phyloP scores from a whole-genome alignment of 2,797 vertebrate species.

The Sebastes diaconus region DNA sequence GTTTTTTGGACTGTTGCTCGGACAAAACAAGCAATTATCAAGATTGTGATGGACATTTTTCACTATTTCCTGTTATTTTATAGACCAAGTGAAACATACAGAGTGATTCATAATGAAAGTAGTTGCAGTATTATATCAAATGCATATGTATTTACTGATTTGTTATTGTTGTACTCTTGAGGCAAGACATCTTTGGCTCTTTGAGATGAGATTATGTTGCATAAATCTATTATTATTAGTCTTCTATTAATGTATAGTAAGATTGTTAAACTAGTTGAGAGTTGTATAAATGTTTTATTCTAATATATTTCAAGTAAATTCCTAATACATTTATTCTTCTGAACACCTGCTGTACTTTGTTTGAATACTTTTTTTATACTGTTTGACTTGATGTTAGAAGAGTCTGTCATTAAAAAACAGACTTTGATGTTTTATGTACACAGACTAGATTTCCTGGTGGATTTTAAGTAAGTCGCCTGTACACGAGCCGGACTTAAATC shows the following conservation, averaged over 20 bases:
- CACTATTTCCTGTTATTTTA: background rate
- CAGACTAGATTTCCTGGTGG: background rate
- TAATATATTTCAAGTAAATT: constrained; percentile 64
- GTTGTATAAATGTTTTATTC: constrained; percentile 33
- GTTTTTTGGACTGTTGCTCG: background rate
- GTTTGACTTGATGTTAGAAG: background rate
- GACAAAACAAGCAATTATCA: background rate
- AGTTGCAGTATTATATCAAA: background rate
- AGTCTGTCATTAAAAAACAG: background rate
- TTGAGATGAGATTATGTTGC: background rate
- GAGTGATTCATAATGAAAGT: background rate
- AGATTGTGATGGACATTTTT: background rate
- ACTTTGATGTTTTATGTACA: constrained; percentile 9
- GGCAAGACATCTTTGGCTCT: constrained; percentile 2
- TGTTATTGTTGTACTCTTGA: constrained; percentile 1
- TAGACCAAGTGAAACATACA: background rate
- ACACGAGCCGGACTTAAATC: background rate
- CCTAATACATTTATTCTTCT: constrained; percentile 44
- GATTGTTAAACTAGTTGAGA: constrained; percentile 21
- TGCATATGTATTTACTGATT: background rate
- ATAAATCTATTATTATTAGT: constrained; percentile 13
- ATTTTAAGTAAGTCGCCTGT: background rate
- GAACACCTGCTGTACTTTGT: constrained; percentile 7
- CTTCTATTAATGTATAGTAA: constrained; percentile 30
- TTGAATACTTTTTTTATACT: background rate